Evolutionary conservation across 30 jellyfish, hydroid and myxozoan genomes (phyloP).

Genomic region (Haliclystus octoradiatus): DNA sequence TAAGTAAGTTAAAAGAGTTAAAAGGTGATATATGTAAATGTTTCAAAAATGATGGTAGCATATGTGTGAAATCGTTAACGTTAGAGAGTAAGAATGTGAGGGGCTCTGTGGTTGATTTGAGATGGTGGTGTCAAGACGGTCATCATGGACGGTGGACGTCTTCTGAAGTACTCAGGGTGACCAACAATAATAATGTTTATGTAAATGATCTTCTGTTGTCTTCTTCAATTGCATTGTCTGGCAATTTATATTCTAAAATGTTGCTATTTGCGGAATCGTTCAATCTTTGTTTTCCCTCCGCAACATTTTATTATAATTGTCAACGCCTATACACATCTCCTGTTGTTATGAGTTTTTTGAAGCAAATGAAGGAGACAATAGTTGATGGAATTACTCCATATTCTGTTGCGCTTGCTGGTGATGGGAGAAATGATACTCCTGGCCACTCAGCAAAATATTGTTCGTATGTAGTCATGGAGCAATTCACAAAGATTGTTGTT

Average conservation of each 20-base stretch:
- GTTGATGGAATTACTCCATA: neutral
- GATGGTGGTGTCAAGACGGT: slow-evolving; percentile 4
- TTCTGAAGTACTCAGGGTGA: slow-evolving; percentile 4
- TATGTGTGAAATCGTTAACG: too few species aligned
- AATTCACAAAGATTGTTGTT: slow-evolving; percentile 1
- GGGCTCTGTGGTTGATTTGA: too few species aligned
- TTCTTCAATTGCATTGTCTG: slow-evolving; percentile 4
- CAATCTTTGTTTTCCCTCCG: neutral
- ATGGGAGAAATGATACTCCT: slow-evolving; percentile 36
- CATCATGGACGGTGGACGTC: slow-evolving; percentile 19
- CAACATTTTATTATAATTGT: slow-evolving; percentile 3
- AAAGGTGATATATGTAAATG: too few species aligned
- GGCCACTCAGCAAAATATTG: slow-evolving; percentile 20
- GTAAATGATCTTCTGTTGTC: too few species aligned
- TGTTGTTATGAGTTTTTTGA: slow-evolving; percentile 10
- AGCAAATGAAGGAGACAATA: neutral
- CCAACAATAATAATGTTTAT: neutral
- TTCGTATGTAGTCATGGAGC: slow-evolving; percentile 19
- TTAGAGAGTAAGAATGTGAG: too few species aligned
- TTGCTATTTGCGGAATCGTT: neutral
- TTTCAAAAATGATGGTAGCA: too few species aligned
- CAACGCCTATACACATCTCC: slow-evolving; percentile 8
- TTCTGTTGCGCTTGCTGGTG: slow-evolving; percentile 13
- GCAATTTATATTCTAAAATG: slow-evolving; percentile 5
- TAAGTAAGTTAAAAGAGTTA: too few species aligned